Evolutionary conservation across 2,113 vertebrate species (phyloP).

Genomic region (Penelope pileata): DNA sequence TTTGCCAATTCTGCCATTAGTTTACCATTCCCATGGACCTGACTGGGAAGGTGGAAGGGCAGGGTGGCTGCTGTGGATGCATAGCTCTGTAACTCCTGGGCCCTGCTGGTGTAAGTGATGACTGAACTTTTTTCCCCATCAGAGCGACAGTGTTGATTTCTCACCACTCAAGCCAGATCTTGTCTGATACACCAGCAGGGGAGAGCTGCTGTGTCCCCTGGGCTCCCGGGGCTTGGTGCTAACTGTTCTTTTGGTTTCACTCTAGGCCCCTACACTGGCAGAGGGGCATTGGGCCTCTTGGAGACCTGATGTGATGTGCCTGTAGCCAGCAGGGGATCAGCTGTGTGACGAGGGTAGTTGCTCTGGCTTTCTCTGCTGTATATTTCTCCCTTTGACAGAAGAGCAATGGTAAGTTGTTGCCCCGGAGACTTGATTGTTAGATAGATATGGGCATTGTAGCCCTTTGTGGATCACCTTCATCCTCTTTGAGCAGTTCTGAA

Average conservation of each 20-base stretch:
- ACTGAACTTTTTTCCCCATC: slow-evolving; percentile 79
- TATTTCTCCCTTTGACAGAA: too few relatives aligned
- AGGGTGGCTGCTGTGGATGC: too few relatives aligned
- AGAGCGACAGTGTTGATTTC: slow-evolving; percentile 78
- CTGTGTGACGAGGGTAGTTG: background rate
- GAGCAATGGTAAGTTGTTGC: background rate
- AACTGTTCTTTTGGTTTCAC: background rate
- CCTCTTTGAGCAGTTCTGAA: background rate
- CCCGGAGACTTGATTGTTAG: background rate
- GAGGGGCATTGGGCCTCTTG: background rate
- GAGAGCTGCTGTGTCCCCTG: background rate
- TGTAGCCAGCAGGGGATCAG: background rate
- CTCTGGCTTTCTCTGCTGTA: background rate
- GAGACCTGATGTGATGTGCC: background rate
- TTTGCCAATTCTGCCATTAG: background rate
- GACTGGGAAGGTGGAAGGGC: rapidly evolving
- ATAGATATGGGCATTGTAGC: background rate
- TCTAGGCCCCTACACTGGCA: background rate
- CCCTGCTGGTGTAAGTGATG: slow-evolving; percentile 73
- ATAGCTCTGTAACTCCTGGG: background rate
- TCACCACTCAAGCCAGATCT: slow-evolving; percentile 63
- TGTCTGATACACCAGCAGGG: slow-evolving; percentile 73
- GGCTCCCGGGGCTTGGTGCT: rapidly evolving
- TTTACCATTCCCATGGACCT: background rate
- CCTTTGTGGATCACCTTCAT: background rate